Base-by-base conservation (phyloP, 2,888 invertebrate species). In the Arrhopalites spinosus region DNA sequence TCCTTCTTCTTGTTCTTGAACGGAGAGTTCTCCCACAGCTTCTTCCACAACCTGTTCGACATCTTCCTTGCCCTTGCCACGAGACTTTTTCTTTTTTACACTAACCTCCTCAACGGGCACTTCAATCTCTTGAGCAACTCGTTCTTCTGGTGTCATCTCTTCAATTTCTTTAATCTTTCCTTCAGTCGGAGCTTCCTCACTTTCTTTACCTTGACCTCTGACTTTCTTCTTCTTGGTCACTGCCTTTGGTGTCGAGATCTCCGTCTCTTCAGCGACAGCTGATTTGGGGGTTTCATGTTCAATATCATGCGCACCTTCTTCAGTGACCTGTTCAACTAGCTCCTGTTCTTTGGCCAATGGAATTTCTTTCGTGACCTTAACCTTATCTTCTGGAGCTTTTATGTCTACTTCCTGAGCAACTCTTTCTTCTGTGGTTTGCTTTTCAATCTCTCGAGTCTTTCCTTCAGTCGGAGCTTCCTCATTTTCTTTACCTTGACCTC, bases 211-310 rank as follows among this genome's bases (percentile, higher is more conserved):
- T 56, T 66, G 56, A 3, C 45, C 63, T 68, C 23, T 50, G n/a
- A 29, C 72, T 74, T 50, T 77, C 70, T 66, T 69, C 76, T 72
- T 73, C 30, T 50, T 74, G 56, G 30, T 73, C 69, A 59, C 70
- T 29, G 75, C 74, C 17, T 74, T 69, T 45, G 75, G 69, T n/a
- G 75, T 77, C 72, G 75, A 47, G 53, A 77, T 45, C 72, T 72
- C 64, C 27, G 77, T 75, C 45, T 81, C 77, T 56, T 76, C 71
- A 20, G 79, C 74, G 25, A 75, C 75, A 20, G 76, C 53, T 7
- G 77, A 86, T 93, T 94, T 53, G 93, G 93, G 84, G 94, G 29
- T 7, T 8, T 74, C 73, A 1, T 27, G 2, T 2, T 36, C 30
- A 13, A 75, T 53, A 25, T 70, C 70, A 13, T 61, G 67, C 11